Conservation (phyloP, 2,113 vertebrate genomes). For the Paradoxurus hermaphroditus region DNA sequence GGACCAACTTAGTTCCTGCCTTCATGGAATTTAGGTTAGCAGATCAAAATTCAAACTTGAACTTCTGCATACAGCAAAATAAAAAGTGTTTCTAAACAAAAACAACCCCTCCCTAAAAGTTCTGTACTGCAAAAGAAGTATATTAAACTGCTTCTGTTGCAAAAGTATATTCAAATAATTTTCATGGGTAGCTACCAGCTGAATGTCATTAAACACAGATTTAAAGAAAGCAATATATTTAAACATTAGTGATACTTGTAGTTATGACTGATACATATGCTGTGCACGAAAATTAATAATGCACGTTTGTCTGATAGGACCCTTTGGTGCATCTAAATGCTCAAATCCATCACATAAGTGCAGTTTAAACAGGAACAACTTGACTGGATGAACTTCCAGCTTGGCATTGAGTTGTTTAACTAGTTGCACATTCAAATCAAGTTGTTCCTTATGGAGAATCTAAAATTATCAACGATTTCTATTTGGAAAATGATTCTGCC, state of each 20-base stretch:
- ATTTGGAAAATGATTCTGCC: not conserved
- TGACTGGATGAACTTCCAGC: not conserved
- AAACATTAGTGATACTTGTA: not conserved
- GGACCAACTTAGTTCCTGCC: not conserved
- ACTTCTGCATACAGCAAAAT: not conserved
- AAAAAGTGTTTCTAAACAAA: not conserved
- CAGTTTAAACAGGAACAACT: not conserved
- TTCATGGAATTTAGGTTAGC: not conserved
- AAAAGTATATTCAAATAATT: slow-evolving; percentile 17
- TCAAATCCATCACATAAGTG: not conserved
- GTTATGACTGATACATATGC: not conserved
- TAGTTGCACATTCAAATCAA: not conserved
- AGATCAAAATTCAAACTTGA: not conserved
- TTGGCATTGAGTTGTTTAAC: not conserved
- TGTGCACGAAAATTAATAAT: not conserved
- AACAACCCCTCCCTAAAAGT: not conserved
- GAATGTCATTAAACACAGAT: not conserved
- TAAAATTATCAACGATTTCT: not conserved
- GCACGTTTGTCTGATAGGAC: not conserved
- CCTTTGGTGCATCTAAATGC: not conserved
- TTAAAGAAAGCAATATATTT: slow-evolving; percentile 10
- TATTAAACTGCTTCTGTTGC: not conserved
- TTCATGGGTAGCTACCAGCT: not conserved
- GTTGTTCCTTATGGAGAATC: not conserved
- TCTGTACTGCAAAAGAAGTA: not conserved